Conservation (phyloP, 30 jellyfish, hydroid and myxozoan genomes). For the Pseudorhiza aurosa region DNA sequence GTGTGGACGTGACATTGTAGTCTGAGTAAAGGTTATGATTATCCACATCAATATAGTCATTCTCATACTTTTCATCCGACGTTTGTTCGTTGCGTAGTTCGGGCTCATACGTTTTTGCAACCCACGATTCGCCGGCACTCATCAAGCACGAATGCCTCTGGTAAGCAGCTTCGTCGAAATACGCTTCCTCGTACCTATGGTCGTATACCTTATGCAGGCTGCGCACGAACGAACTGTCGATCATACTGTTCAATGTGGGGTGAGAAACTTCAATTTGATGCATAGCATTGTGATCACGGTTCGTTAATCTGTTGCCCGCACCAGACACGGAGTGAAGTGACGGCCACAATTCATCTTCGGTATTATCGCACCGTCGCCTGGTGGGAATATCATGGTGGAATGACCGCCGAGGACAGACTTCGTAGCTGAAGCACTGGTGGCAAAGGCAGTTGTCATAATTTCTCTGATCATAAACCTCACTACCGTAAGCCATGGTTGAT, state of each 20-base stretch:
- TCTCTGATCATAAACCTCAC: slow-evolving; percentile 9
- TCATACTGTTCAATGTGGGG: background rate
- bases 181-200: background rate
- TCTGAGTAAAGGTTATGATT: slow-evolving; percentile 7
- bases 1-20: slow-evolving; percentile 15
- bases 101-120: background rate
- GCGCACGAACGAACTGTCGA: background rate
- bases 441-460: slow-evolving; percentile 5
- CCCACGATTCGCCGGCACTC: background rate
- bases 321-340: background rate
- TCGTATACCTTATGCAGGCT: background rate
- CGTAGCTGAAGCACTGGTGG: slow-evolving; percentile 13
- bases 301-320: background rate
- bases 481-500: slow-evolving; percentile 42
- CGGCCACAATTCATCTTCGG: slow-evolving; percentile 19
- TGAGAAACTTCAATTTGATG: background rate
- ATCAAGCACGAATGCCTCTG: background rate
- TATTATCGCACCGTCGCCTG: background rate
- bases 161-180: background rate
- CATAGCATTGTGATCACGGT: background rate
- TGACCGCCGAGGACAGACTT: background rate
- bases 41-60: slow-evolving; percentile 13
- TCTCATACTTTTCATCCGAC: background rate
- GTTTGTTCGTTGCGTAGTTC: background rate
- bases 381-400: background rate